A percentile compares a stretch with the other conserved stretches of the same genome.
These are phyloP conservation scores for Dasysyrphus tricinctus DNA, from an alignment of 2,888 invertebrate species.

Conservation along the genomic window DNA sequence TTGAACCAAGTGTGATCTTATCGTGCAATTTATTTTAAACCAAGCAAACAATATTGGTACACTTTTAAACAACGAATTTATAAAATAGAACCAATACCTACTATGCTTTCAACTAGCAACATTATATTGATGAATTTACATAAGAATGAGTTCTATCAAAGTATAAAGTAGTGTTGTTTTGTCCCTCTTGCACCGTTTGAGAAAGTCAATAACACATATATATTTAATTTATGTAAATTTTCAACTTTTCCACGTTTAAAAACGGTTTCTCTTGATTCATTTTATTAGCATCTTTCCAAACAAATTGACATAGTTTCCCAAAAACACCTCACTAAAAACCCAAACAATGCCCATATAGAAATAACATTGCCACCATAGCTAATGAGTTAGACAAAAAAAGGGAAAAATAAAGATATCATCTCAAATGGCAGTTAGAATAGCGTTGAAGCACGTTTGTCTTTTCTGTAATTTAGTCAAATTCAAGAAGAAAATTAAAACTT, in stretches of 20 bases:
- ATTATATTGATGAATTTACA: no score
- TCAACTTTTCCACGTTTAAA: not conserved
- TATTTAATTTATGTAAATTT: not conserved
- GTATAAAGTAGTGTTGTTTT: no score
- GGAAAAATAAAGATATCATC: not conserved
- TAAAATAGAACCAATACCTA: not conserved
- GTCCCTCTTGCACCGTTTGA: constrained; percentile 1
- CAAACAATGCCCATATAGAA: constrained; percentile 28
- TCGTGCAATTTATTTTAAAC: no score
- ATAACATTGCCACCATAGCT: constrained; percentile 26
- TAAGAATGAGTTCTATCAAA: not conserved
- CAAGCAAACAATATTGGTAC: no score
- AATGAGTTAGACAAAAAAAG: constrained; percentile 24
- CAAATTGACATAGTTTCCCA: constrained; percentile 57
- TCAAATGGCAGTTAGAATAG: constrained; percentile 2
- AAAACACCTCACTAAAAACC: not conserved
- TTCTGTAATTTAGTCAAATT: not conserved
- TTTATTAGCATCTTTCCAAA: not conserved
- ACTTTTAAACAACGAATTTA: not conserved
- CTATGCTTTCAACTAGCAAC: not conserved
- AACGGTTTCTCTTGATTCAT: constrained; percentile 15
- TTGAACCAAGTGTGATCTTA: no score
- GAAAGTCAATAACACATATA: constrained; percentile 10
- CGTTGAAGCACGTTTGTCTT: not conserved
- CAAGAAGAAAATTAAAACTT: not conserved